Base-by-base conservation (phyloP, 1,140 invertebrate genomes). In the Drosophila pandora region DNA sequence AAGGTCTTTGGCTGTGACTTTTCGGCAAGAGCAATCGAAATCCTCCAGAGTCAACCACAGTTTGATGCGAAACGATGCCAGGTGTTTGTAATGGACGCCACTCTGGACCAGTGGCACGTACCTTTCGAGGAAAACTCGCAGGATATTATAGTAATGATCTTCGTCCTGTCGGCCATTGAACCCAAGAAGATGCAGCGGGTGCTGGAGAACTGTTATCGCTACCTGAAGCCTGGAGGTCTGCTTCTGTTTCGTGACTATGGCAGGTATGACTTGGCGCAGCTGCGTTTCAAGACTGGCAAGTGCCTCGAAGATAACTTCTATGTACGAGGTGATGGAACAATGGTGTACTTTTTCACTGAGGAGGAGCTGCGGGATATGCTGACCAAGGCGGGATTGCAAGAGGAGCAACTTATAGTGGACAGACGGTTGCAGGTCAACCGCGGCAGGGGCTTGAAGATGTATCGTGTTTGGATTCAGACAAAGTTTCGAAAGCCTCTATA, bases 1-100 rank as follows among this genome's bases (percentile, higher is more conserved):
- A 97, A 96, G 93, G 94, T 99, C 0, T 99, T 98, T 93, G 96
- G 97, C 28, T 99, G 98, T 93, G 99, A 99, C 93, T 99, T 99
- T 92, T 99, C 98, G 3, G 85, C 93, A n/a, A 95, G 94, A 74
- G 99, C 99, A 3, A 95, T 99, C 65, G 93, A 98, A 25, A 95
- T 99, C 77, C 93, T 99, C 8, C 95, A 96, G 92, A 93, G 95
- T 87, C 95, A 95, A 93, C 89, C 93, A 61, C 92, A 96, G 34
- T 98, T 96, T 92, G 94, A 98, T 84, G 65, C 90, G 37, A 92
- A 94, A 28, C 94, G 96, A 62, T 99, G 98, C 92, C 93, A 95
- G 87, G 96, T 97, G 10, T 99, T 99, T 94, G 97, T 98, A 1
- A 95, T 97, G 91, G 98, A 99, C 93, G 95, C 95, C 9, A 97